phyloP scores from a whole-genome alignment of 2,888 invertebrate genomes.

The Scaptodrosophila latifasciaeformis region DNA sequence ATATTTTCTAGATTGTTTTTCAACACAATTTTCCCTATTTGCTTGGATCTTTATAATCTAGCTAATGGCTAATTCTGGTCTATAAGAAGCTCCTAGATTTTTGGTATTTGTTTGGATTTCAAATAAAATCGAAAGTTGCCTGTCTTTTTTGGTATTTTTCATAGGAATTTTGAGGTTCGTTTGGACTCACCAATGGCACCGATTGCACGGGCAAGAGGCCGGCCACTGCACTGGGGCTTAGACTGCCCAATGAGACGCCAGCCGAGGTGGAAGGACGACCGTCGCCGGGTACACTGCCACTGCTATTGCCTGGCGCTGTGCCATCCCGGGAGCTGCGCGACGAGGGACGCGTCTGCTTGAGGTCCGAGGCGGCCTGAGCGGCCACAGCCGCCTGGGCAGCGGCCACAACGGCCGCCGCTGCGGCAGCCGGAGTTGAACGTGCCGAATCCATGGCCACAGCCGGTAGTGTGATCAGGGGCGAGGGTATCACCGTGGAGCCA shows the following conservation, averaged over 20 bases:
- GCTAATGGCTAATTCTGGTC: too few species aligned
- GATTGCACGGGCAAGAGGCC: constrained; percentile 90
- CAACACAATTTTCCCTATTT: too few species aligned
- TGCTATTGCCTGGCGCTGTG: constrained; percentile 39
- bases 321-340: constrained; percentile 62
- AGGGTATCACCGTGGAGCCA: constrained; percentile 70
- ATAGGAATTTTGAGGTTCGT: too few species aligned
- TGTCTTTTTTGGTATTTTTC: too few species aligned
- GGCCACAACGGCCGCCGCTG: constrained; percentile 27
- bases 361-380: constrained; percentile 50
- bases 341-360: constrained; percentile 60
- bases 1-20: too few species aligned
- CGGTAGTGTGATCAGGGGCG: constrained; percentile 46
- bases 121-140: too few species aligned
- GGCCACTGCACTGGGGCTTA: constrained; percentile 64
- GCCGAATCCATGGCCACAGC: constrained; percentile 57
- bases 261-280: constrained; percentile 50
- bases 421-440: constrained; percentile 65
- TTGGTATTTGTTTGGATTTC: too few species aligned
- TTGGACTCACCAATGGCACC: constrained; percentile 87
- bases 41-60: too few species aligned
- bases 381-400: constrained; percentile 52
- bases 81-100: too few species aligned
- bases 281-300: constrained; percentile 56
- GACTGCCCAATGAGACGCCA: constrained; percentile 21